phyloP scores from a whole-genome alignment of 2,888 invertebrate species.

The Sinhomidia bicolor region DNA sequence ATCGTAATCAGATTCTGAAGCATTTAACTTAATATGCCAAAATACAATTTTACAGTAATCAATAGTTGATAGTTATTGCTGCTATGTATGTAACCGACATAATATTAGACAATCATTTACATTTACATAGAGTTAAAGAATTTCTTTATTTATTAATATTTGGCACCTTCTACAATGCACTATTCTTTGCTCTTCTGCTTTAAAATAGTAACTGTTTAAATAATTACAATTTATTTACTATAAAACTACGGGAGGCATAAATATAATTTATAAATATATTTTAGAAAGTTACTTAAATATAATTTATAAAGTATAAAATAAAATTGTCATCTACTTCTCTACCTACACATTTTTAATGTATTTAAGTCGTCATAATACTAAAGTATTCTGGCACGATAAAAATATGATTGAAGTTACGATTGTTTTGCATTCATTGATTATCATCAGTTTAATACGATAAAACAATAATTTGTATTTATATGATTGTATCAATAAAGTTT shows the following conservation, averaged over 20 bases:
- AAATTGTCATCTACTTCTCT: neutral
- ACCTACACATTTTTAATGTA: neutral
- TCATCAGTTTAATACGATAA: neutral
- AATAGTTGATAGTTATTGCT: too few relatives aligned
- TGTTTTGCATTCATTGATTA: slow-evolving; percentile 21
- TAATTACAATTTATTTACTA: neutral
- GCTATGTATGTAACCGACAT: neutral
- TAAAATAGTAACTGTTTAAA: neutral
- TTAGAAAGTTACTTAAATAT: neutral
- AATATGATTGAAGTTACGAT: neutral
- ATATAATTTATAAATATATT: neutral
- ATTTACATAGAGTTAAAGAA: neutral
- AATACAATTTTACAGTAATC: neutral
- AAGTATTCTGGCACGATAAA: slow-evolving; percentile 12
- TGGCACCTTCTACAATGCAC: slow-evolving; percentile 47
- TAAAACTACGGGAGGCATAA: neutral
- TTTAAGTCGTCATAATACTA: neutral
- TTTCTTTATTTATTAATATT: slow-evolving; percentile 24
- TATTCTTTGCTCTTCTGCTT: neutral
- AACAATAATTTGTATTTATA: neutral
- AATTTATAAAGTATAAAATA: slow-evolving; percentile 11
- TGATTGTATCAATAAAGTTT: slow-evolving; percentile 1
- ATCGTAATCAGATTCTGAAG: too few relatives aligned
- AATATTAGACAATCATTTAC: slow-evolving; percentile 2
- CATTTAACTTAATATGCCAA: neutral